Evolutionary conservation across 2,113 vertebrate species (phyloP).

Genomic region (Shinisaurus crocodilurus): DNA sequence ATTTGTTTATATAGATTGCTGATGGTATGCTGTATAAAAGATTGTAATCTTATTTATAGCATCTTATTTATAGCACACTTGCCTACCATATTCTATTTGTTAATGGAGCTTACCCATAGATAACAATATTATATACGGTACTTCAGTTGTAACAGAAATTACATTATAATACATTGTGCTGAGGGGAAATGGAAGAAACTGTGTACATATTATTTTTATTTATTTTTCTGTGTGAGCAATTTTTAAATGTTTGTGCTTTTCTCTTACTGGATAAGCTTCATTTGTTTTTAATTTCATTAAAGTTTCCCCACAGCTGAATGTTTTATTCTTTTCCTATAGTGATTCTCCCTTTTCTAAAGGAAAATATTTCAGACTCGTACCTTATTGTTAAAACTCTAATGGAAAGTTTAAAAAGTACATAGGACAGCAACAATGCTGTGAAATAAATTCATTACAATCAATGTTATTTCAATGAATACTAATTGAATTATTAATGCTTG

Average conservation of each 20-base stretch:
- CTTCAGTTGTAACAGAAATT: neutral
- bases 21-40: neutral
- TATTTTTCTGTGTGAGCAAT: neutral
- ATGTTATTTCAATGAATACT: conserved; percentile 75
- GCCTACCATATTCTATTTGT: neutral
- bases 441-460: conserved; percentile 78
- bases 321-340: conserved; percentile 51
- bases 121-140: neutral
- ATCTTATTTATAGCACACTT: neutral
- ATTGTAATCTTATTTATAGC: neutral
- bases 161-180: neutral
- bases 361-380: conserved; percentile 55
- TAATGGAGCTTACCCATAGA: neutral
- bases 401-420: conserved; percentile 51
- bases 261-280: conserved; percentile 13
- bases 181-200: neutral
- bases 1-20: neutral
- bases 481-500: conserved; percentile 77
- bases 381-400: conserved; percentile 61
- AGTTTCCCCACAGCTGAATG: conserved; percentile 23
- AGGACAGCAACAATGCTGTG: conserved; percentile 67
- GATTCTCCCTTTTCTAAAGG: conserved; percentile 57
- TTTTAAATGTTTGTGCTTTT: neutral
- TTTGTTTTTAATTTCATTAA: conserved; percentile 49
- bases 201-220: neutral